Evolutionary conservation across 2,797 vertebrate species (phyloP), one percentile per base, ranked within the genome.

Genomic region (Urosaurus nigricauda): DNA sequence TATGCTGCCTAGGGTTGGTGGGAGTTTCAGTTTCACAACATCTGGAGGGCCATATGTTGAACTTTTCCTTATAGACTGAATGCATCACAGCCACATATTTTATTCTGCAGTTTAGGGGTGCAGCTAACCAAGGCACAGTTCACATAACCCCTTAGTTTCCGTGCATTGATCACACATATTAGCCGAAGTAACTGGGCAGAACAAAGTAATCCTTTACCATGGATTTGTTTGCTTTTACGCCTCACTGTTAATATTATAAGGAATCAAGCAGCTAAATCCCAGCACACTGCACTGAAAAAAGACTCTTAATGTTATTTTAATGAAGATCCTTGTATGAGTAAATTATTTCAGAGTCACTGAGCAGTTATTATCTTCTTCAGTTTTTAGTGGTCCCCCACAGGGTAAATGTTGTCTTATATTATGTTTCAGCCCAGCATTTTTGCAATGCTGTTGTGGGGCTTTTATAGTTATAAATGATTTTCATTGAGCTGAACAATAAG

Each of bases 261-360:
- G 80, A 96, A 93, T 90, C 93, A 95, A 0, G 8, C 82, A 84
- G 90, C 85, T 87, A 94, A 92, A 78, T 92, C 83, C 85, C 86
- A 94, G 81, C 37, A 92, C 32, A 56, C 51, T 79, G 91, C 68
- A 87, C 40, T 89, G 89, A 94, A 96, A 94, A 94, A 37, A 71
- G 21, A 32, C 83, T 74, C 85, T 94, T 94, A 95, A 93, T 93
- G 58, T 95, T 95, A 92, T 88, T 96, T 96, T 96, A 96, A 96
- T 96, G 90, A 95, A 94, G 88, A 95, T 94, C 90, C 89, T 90
- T 94, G 94, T 94, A 94, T 92, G 87, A 95, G 90, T 95, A 95
- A 96, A 93, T 94, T 95, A 95, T 96, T 93, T 88, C 58, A 90
- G 85, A 93, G 91, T 91, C 94, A 63, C 85, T 94, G 82, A 95